Evolutionary conservation across 2,888 invertebrate genomes (phyloP).

Genomic region (Idaea straminata): DNA sequence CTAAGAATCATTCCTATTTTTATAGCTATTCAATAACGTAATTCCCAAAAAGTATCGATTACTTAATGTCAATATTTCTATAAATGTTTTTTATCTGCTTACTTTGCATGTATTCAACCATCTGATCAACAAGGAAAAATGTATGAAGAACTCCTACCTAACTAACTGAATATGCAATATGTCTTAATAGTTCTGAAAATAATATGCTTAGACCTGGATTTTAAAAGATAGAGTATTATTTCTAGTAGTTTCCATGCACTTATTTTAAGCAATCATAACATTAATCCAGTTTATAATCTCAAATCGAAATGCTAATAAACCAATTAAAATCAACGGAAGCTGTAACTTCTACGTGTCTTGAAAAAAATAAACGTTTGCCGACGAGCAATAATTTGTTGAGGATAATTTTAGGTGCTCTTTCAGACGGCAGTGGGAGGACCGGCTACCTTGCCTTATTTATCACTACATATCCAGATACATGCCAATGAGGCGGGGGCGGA

Average conservation of each 20-base stretch:
- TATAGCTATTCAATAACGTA: not conserved
- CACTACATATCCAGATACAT: constrained; percentile 51
- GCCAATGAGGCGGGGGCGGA: constrained; percentile 64
- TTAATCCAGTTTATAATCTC: not conserved
- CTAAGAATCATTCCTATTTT: not conserved
- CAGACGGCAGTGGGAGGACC: constrained; percentile 55
- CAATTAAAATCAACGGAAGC: constrained; percentile 1
- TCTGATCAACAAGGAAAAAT: too few species aligned
- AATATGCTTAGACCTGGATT: not conserved
- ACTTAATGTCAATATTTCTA: not conserved
- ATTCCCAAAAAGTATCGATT: not conserved
- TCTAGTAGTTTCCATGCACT: not conserved
- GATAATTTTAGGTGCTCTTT: constrained; percentile 1
- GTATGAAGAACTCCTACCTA: too few species aligned
- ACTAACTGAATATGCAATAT: too few species aligned
- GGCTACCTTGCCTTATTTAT: constrained; percentile 54
- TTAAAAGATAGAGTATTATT: not conserved
- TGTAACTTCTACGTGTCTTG: not conserved
- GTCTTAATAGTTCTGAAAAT: too few species aligned
- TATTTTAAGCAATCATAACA: not conserved
- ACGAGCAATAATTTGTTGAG: not conserved
- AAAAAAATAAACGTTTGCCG: not conserved
- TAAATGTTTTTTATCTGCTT: too few species aligned
- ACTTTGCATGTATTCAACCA: too few species aligned
- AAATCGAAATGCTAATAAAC: not conserved